Percentiles rank a stretch among this genome's conserved stretches.
These are phyloP conservation scores for Meloe dianella DNA, from an alignment of 2,888 invertebrate genomes.

Conservation along the genomic window DNA sequence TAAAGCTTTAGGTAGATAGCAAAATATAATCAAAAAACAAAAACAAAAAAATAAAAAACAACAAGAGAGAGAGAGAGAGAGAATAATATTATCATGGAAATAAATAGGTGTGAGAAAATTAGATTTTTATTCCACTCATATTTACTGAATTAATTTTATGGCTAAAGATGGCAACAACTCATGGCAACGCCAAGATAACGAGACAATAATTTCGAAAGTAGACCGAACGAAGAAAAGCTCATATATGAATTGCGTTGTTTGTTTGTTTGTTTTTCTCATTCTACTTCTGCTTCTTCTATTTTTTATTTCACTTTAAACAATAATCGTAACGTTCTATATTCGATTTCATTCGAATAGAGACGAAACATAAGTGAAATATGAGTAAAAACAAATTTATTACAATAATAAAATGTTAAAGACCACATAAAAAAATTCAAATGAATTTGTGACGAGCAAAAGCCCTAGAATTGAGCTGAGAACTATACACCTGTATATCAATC, in stretches of 20 bases:
- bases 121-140: constrained; percentile 5
- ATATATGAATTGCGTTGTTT: too few species aligned
- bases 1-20: constrained; percentile 23
- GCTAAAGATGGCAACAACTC: not conserved
- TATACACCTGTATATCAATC: constrained; percentile 7
- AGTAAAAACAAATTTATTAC: not conserved
- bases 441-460: constrained; percentile 10
- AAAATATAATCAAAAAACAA: not conserved
- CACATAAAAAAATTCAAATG: constrained; percentile 6
- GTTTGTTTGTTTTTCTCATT: not conserved
- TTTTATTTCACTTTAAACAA: not conserved
- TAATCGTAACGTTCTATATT: not conserved
- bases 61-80: not conserved
- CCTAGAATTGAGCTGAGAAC: constrained; percentile 8
- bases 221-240: not conserved
- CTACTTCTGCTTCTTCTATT: too few species aligned
- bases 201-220: not conserved
- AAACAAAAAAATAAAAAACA: not conserved
- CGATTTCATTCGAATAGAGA: not conserved
- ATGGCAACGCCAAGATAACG: not conserved
- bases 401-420: not conserved
- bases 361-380: not conserved
- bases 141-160: constrained; percentile 9
- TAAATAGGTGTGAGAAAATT: constrained; percentile 9
- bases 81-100: too few species aligned